Base-by-base conservation (phyloP, 2,113 vertebrate genomes). In the Notothenia rossii region DNA sequence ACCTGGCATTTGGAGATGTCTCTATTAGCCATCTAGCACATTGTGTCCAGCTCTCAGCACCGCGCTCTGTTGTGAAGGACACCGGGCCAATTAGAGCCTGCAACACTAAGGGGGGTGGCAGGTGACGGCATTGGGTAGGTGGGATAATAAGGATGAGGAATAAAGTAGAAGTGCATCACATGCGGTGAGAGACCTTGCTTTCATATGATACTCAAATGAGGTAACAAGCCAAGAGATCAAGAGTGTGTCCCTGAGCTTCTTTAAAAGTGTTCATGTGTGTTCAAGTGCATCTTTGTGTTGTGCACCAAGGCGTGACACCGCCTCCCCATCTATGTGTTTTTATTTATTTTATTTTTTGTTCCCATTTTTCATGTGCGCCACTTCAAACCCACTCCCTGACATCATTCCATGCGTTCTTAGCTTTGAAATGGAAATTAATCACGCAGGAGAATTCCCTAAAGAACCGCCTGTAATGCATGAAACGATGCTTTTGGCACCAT, bases 381-480 rank as follows among this genome's bases (percentile, higher is more conserved):
- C 87, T 84, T 88, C 83, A 89, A 80, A 82, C 84, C 80, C 78
- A 49, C 77, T 75, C 60, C 56, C 80, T 86, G 83, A 91, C 89
- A 86, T 87, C 88, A 78, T 82, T 87, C 75, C 66, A 33, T 72
- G 67, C 79, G 87, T 86, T 89, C 80, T 83, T 82, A 82, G 87
- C 92, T 93, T 93, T 93, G 92, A 93, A 92, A 91, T 93, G 92
- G 87, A 92, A 93, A 93, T 92, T 71, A 91, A 85, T 89, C 83
- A 86, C 86, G 75, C 67, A 15, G 87, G 86, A 87, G 83, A 76
- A 81, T 86, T 87, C 89, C 87, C 90, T 33, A 49, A 64, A 80
- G 87, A 74, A 66, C 59, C 11, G 73, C 85, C 77, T 79, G 83
- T 87, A 88, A 90, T 87, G 91, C 88, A 89, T 80, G 83, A 90